These are phyloP conservation scores for Rhinoptilus africanus DNA, from an alignment of 2,113 vertebrate species.

Conservation along the genomic window DNA sequence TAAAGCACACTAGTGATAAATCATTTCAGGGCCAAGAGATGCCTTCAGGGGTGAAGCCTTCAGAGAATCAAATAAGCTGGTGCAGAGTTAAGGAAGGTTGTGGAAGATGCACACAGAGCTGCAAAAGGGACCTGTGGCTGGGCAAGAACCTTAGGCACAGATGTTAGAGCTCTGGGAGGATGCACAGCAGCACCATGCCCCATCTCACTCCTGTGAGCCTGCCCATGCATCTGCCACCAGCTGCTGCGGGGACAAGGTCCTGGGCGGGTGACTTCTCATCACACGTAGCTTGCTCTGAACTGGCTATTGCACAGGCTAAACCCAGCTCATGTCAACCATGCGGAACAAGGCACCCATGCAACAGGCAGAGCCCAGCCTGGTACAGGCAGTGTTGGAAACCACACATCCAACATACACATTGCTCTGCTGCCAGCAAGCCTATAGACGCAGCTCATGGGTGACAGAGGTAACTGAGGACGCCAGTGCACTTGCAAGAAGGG, in stretches of 20 bases:
- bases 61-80: background rate
- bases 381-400: background rate
- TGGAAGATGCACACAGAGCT: too few relatives aligned
- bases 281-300: background rate
- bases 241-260: background rate
- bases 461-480: accelerated
- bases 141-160: too few relatives aligned
- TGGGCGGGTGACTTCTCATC: too few relatives aligned
- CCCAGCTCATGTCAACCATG: accelerated
- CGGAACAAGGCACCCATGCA: accelerated
- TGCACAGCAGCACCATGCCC: background rate
- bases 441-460: accelerated
- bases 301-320: background rate
- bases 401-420: accelerated
- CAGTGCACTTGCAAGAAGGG: background rate
- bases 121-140: background rate
- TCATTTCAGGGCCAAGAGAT: background rate
- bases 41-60: background rate
- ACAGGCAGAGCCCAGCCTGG: background rate
- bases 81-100: background rate
- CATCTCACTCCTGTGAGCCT: accelerated
- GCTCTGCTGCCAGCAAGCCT: background rate
- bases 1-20: background rate
- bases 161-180: background rate
- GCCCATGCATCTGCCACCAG: background rate